phyloP scores from a whole-genome alignment of 2,797 vertebrate genomes.

The Leuciscus waleckii region DNA sequence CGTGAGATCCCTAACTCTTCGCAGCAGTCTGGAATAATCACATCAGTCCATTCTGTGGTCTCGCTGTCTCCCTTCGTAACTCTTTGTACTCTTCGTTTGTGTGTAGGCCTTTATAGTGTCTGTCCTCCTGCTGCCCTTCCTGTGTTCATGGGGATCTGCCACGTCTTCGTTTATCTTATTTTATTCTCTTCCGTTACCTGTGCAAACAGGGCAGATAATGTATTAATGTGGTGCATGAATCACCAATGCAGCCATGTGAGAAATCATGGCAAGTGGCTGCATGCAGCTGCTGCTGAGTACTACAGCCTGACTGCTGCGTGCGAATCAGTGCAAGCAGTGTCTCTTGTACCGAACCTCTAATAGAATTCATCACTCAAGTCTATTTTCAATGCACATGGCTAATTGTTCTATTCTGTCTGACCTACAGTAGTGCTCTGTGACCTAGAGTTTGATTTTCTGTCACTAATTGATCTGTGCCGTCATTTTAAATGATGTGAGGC shows the following conservation, averaged over 20 bases:
- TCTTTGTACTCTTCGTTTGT: constrained; percentile 17
- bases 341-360: constrained; percentile 14
- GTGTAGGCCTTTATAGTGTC: neutral
- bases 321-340: neutral
- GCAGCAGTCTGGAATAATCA: neutral
- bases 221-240: constrained; percentile 55
- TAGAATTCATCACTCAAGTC: constrained; percentile 31
- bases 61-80: neutral
- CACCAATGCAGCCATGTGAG: constrained; percentile 56
- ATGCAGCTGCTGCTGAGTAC: constrained; percentile 3
- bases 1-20: neutral
- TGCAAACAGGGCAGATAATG: constrained; percentile 56
- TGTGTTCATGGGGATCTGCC: constrained; percentile 19
- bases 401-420: constrained; percentile 32
- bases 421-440: constrained; percentile 18
- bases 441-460: constrained; percentile 45
- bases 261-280: constrained; percentile 29
- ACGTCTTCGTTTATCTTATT: constrained; percentile 49
- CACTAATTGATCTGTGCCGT: constrained; percentile 20
- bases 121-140: constrained; percentile 12
- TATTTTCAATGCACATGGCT: constrained; percentile 7
- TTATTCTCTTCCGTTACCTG: constrained; percentile 20
- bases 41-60: neutral
- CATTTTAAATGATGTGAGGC: constrained; percentile 9
- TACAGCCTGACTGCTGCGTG: neutral